Base-by-base conservation (phyloP, 2,888 invertebrate genomes). In the Drosophila mimica region DNA sequence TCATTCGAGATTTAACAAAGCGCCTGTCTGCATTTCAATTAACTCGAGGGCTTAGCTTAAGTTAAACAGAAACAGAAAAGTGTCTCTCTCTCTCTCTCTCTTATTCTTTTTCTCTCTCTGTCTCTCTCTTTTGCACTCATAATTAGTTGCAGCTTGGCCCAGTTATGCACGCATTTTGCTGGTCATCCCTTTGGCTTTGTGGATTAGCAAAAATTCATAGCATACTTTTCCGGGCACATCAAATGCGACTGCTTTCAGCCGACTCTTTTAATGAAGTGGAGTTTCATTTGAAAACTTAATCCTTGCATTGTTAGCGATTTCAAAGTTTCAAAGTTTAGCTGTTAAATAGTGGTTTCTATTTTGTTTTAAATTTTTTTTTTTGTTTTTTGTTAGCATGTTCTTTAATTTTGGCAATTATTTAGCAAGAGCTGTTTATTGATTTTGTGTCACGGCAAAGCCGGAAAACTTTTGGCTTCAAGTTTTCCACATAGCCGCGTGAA, bases 1-100 rank as follows among this genome's bases (percentile, higher is more conserved):
- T 75, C 75, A 75, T 75, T 75, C 60, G 69, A 66, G 75, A 71
- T 78, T 75, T 68, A 61, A 75, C 79, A 72, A 79, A 79, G 76
- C 76, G 76, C 79, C 68, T 68, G 70, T 67, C 65, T 81, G 81
- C 83, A 76, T 85, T 85, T 85, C 76, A 81, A 85, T 86, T 83
- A 83, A 82, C 80, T 82, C 67, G 74, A 78, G 70, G 76, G 72
- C 72, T 63, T 43, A 38, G 74, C 74, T 68, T 73, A 79, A 83
- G 70, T 76, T 77, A 82, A 82, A 77, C 70, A 77, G 66, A 66
- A 52, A 63, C 61, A 56, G 43, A 36, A 30, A 43, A 25, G 25
- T 25, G 25, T 25, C 20, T 15, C 11, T 15, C 46, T 30, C 20
- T 33, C 36, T 13, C 43, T 7, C 13, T 20, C 7, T 6, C 13